A percentile compares a stretch with the other conserved stretches of the same genome.
Evolutionary conservation across 1,140 invertebrate genomes (phyloP).

Genomic region (Bathynomus jamesi): DNA sequence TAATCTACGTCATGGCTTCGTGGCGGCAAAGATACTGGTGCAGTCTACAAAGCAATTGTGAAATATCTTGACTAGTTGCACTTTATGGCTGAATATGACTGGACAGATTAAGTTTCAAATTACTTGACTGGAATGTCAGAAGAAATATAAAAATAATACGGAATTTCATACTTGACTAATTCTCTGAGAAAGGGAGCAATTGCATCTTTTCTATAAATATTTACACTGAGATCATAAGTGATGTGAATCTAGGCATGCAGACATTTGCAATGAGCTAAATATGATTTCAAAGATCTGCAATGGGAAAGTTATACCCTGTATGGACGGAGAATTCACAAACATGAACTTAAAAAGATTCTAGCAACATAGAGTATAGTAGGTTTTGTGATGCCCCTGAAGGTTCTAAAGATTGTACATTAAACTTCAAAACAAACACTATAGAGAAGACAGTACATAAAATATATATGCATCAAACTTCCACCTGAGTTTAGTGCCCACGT

Average conservation of each 20-base stretch:
- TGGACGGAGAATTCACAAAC: not conserved
- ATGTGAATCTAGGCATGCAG: not conserved
- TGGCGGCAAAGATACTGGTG: too few relatives aligned
- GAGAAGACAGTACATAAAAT: not conserved
- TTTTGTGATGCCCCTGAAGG: not conserved
- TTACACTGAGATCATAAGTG: not conserved
- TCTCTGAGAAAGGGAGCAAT: not conserved
- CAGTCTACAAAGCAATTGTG: too few relatives aligned
- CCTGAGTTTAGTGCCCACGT: not conserved
- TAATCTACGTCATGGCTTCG: too few relatives aligned
- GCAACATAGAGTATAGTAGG: not conserved
- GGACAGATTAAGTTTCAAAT: not conserved
- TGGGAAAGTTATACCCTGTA: not conserved
- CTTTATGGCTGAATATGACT: not conserved
- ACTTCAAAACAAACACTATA: not conserved
- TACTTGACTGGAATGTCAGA: not conserved
- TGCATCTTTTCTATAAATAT: not conserved
- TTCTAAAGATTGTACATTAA: not conserved
- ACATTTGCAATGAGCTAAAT: not conserved
- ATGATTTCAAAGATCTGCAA: not conserved
- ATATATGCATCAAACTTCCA: too few relatives aligned
- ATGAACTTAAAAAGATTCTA: not conserved
- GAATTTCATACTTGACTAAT: not conserved
- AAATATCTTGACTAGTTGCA: not conserved
- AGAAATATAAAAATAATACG: not conserved